Base-by-base conservation (phyloP, 2,797 vertebrate species). In the Halcyon leucocephala region DNA sequence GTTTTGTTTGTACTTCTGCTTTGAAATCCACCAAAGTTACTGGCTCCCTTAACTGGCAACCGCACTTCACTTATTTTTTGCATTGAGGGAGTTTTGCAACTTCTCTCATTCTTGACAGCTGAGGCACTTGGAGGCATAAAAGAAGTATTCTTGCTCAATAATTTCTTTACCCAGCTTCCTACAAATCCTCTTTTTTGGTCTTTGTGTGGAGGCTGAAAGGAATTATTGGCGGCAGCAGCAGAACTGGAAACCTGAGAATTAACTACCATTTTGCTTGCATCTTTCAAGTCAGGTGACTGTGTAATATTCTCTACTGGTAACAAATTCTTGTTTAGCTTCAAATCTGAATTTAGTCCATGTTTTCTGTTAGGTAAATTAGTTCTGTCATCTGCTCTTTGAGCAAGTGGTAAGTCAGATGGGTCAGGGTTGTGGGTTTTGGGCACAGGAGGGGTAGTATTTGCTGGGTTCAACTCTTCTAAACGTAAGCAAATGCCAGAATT, bases 21-120 rank as follows among this genome's bases (percentile, higher is more conserved):
- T 73, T 97, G 95, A 85, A 99, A 99, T 12, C 98, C 98, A 54
- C 97, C 95, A 21, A 99, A 99, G 97, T 98, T 99, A 70, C 97
- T 98, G 24, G 99, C 99, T 6, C 99, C 98, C 93, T 99, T 99
- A 44, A 94, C 74, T 3, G 98, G 97, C 28, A 98, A 92, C 39
- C 86, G 81, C 28, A 97, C 74, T 41, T 97, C 96, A 66, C 67
- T 85, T 41, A 97, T 20, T 39, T 96, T 95, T 51, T 95, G 72
- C 21, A 79, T 33, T n/a, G 64, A 69, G 60, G 71, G 44, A 66
- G 73, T 93, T 94, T 58, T 97, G 65, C 24, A 91, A 80, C 55
- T 95, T 89, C 58, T 96, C 33, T 82, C 69, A 49, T 57, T 86
- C 77, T 85, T 90, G 48, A 51, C 84, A 94, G 72, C 57, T n/a